Evolutionary conservation across 2,113 vertebrate species (phyloP).

Genomic region (Gasterosteus aculeatus): DNA sequence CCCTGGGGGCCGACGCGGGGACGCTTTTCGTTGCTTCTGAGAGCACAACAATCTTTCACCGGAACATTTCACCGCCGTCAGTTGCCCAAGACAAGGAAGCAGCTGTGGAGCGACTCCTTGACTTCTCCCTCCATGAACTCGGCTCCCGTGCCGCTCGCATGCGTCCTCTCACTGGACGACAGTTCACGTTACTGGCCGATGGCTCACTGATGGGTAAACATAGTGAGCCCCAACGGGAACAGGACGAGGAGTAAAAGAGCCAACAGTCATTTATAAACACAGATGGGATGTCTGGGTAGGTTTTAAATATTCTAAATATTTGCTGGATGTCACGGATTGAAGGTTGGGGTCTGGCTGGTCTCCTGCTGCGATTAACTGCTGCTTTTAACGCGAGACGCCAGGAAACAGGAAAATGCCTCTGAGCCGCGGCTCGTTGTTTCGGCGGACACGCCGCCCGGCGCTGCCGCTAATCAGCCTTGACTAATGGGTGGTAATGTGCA

Average conservation of each 20-base stretch:
- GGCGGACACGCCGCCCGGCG: conserved; percentile 21
- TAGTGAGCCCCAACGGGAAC: background rate
- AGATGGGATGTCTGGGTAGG: background rate
- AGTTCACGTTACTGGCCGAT: conserved; percentile 32
- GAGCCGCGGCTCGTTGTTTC: conserved; percentile 40
- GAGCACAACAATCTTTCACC: conserved; percentile 72
- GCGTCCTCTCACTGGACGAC: conserved; percentile 10
- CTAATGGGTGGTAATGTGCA: conserved; percentile 56
- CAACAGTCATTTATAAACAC: background rate
- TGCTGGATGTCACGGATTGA: too few relatives aligned
- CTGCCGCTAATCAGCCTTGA: conserved; percentile 55
- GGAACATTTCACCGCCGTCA: conserved; percentile 58
- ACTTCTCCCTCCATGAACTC: conserved; percentile 61
- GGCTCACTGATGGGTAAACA: background rate
- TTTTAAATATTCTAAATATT: too few relatives aligned
- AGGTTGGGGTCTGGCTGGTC: too few relatives aligned
- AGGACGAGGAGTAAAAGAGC: background rate
- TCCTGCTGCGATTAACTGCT: conserved; percentile 12
- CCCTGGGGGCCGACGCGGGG: conserved; percentile 22
- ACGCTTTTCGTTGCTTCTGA: conserved; percentile 5
- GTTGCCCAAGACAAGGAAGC: conserved; percentile 58
- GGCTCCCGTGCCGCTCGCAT: conserved; percentile 10
- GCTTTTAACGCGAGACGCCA: conserved; percentile 21
- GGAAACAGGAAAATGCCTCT: conserved; percentile 12
- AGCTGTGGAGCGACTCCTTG: conserved; percentile 36